A percentile compares a stretch with the other conserved stretches of the same genome.
These are phyloP conservation scores for Synergus gifuensis DNA, from an alignment of 2,888 invertebrate genomes.

Conservation along the genomic window DNA sequence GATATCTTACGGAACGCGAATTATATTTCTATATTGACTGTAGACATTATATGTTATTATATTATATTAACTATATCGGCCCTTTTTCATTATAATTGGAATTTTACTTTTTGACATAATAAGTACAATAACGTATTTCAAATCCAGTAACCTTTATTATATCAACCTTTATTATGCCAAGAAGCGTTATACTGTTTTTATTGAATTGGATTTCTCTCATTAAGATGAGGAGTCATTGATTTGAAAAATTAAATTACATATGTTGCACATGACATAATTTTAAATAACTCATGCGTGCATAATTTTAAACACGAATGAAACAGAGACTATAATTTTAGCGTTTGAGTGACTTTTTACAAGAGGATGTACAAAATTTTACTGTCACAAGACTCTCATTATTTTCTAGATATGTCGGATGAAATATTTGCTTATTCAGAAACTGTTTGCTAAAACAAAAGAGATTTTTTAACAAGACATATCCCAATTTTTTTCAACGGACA, in stretches of 20 bases:
- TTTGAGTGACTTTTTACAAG: too few relatives aligned
- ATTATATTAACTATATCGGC: constrained; percentile 3
- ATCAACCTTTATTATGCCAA: background rate
- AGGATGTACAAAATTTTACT: too few relatives aligned
- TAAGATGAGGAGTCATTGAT: background rate
- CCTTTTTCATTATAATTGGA: constrained; percentile 28
- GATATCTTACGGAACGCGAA: constrained; percentile 32
- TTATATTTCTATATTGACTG: constrained; percentile 26
- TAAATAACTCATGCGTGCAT: too few relatives aligned
- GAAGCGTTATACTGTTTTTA: background rate
- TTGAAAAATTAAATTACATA: background rate
- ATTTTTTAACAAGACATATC: background rate
- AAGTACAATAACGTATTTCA: background rate
- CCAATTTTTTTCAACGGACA: constrained; percentile 20
- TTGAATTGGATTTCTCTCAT: background rate
- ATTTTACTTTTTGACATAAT: background rate
- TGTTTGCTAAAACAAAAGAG: background rate
- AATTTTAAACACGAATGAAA: too few relatives aligned
- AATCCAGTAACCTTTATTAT: background rate
- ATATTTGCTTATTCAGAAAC: background rate
- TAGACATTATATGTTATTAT: too few relatives aligned
- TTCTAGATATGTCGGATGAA: background rate
- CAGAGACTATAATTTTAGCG: too few relatives aligned
- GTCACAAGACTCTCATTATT: too few relatives aligned
- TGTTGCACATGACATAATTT: background rate